Percentiles rank a stretch among this genome's conserved stretches.
These are phyloP conservation scores for Platorchestia sp. DNA, from an alignment of 1,140 invertebrate species.

Conservation along the genomic window DNA sequence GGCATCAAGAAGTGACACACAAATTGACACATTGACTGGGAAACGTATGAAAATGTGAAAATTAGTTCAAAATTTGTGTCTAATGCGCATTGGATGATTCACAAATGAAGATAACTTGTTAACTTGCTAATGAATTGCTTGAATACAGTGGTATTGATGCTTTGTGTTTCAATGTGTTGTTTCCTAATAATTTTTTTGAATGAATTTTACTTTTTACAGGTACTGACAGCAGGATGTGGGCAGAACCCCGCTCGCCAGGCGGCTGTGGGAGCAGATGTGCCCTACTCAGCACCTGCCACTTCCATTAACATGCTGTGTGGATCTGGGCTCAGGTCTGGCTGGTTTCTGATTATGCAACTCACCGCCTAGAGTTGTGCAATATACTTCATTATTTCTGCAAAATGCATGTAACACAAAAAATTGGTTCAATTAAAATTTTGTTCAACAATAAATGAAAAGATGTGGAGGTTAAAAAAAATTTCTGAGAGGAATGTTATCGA, in stretches of 20 bases:
- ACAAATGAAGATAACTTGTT: background rate
- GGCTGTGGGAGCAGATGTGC: conserved; percentile 82
- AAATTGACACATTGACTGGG: background rate
- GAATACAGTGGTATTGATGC: background rate
- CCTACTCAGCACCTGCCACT: conserved; percentile 80
- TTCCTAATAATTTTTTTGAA: background rate
- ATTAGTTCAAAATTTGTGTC: background rate
- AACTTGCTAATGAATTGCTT: background rate
- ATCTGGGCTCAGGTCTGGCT: conserved; percentile 24
- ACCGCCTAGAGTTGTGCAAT: conserved; percentile 3
- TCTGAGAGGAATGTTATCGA: no score
- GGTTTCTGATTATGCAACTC: conserved; percentile 4
- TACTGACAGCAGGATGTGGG: conserved; percentile 81
- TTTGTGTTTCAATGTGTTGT: background rate
- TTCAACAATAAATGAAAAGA: no score
- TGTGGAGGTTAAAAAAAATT: no score
- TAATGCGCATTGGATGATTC: background rate
- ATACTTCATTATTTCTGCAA: background rate
- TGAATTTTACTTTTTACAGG: conserved; percentile 71
- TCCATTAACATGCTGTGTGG: conserved; percentile 75
- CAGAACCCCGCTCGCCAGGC: conserved; percentile 91
- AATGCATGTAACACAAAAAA: background rate
- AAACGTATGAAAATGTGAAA: background rate
- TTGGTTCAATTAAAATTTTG: background rate
- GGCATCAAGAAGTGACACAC: background rate